A percentile compares a stretch with the other conserved stretches of the same genome.
Conservation (phyloP, 2,797 vertebrate genomes). For the Tangara arthus region DNA sequence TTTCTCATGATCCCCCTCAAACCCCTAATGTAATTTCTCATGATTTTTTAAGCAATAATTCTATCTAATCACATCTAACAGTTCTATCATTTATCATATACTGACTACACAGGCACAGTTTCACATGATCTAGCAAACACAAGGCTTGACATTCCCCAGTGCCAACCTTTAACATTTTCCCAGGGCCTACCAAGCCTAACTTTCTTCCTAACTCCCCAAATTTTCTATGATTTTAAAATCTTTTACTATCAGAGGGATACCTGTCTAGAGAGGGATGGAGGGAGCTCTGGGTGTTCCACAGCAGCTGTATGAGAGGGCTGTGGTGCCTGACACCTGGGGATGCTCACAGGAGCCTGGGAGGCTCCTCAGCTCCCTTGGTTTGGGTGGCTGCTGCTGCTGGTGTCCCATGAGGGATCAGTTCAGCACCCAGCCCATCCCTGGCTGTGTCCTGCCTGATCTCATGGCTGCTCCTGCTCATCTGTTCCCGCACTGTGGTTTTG, state of each 20-base stretch:
- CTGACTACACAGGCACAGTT: too few relatives aligned
- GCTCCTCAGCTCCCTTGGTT: fast-evolving
- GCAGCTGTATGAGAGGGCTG: background rate
- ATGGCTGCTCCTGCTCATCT: background rate
- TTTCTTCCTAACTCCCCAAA: too few relatives aligned
- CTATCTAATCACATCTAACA: too few relatives aligned
- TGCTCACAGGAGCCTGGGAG: background rate
- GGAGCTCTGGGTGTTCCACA: background rate
- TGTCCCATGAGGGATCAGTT: fast-evolving
- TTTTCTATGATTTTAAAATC: too few relatives aligned
- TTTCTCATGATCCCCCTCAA: too few relatives aligned
- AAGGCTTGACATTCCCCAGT: too few relatives aligned
- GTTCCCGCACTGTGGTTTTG: background rate
- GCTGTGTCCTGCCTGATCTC: background rate
- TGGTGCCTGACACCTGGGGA: background rate
- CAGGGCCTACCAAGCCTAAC: too few relatives aligned
- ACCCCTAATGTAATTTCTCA: too few relatives aligned
- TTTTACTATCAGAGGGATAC: background rate
- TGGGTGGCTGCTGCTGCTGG: fast-evolving
- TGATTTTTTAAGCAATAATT: too few relatives aligned
- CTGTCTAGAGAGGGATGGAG: background rate
- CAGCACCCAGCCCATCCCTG: background rate
- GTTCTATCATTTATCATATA: too few relatives aligned
- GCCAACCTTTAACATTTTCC: too few relatives aligned
- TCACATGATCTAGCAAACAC: too few relatives aligned